These are phyloP conservation scores for Rhinopomastus cyanomelas DNA, from an alignment of 2,113 vertebrate genomes.

Conservation along the genomic window DNA sequence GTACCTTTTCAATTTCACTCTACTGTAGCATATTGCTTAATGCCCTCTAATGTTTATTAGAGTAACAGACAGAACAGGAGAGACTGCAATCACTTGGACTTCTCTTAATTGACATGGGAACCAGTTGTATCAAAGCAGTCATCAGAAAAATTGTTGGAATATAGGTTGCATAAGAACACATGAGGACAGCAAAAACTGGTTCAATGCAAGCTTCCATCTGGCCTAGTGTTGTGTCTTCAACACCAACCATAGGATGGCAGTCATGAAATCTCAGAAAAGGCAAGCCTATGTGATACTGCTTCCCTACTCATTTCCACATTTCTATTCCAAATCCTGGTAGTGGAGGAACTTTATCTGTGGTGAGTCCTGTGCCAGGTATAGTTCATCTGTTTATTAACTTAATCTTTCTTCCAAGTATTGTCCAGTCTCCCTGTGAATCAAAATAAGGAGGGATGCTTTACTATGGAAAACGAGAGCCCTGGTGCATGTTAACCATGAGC, in stretches of 20 bases:
- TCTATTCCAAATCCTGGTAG: neutral
- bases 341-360: accelerated
- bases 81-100: neutral
- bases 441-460: no score
- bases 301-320: neutral
- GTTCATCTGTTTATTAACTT: neutral
- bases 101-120: neutral
- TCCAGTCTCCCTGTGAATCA: neutral
- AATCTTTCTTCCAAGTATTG: neutral
- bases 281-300: neutral
- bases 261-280: neutral
- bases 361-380: neutral
- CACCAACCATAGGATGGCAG: neutral
- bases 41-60: neutral
- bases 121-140: neutral
- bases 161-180: neutral
- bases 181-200: neutral
- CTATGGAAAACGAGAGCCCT: no score
- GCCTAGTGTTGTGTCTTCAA: neutral
- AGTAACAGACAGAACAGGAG: neutral
- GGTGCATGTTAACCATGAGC: no score
- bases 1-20: neutral
- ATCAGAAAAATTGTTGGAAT: neutral
- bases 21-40: neutral
- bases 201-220: neutral